Percentiles rank a stretch among this genome's conserved stretches.
These are phyloP conservation scores for Chironomus tepperi DNA, from an alignment of 1,140 invertebrate species.

Conservation along the genomic window DNA sequence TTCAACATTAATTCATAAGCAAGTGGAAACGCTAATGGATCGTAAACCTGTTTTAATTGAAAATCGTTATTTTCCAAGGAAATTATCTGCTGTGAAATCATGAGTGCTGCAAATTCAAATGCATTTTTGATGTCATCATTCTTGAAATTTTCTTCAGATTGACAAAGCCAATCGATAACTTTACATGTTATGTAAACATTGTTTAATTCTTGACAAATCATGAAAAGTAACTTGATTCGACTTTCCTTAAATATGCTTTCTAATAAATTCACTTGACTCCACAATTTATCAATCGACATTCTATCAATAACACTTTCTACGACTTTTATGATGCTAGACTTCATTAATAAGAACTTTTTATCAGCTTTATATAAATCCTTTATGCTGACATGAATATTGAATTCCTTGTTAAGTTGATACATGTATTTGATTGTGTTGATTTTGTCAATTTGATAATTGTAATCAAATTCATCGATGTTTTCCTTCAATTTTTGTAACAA, in stretches of 20 bases:
- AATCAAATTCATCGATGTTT: not conserved
- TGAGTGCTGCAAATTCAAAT: slow-evolving; percentile 33
- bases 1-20: slow-evolving; percentile 33
- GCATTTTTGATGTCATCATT: slow-evolving; percentile 34
- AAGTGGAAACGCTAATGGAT: slow-evolving; percentile 34
- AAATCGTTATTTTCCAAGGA: not conserved
- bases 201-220: not conserved
- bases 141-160: slow-evolving; percentile 29
- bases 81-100: slow-evolving; percentile 25
- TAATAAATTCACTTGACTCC: not conserved
- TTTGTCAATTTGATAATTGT: not conserved
- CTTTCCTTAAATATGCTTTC: not conserved
- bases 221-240: not conserved
- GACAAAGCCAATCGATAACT: not conserved
- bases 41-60: slow-evolving; percentile 18
- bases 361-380: not conserved
- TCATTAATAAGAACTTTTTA: not conserved
- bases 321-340: not conserved
- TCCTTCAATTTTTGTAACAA: not conserved
- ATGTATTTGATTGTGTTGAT: not conserved
- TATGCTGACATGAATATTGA: not conserved
- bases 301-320: not conserved
- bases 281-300: not conserved
- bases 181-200: not conserved
- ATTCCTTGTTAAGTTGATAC: not conserved